Evolutionary conservation across 2,888 invertebrate species (phyloP), one percentile per base, ranked within the genome.

Genomic region (Parthenolecanium corni): DNA sequence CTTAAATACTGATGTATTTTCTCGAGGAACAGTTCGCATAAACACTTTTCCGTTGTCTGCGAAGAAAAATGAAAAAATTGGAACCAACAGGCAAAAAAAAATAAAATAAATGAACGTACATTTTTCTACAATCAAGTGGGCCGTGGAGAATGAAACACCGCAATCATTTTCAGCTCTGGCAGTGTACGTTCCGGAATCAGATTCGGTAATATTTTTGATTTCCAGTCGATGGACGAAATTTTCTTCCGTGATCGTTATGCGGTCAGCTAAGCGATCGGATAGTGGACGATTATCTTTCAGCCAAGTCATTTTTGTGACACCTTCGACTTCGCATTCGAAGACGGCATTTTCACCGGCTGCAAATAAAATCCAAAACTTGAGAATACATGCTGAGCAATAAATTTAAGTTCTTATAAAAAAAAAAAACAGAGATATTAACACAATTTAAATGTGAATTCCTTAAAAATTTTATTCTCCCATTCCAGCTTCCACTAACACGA

Each of bases 181-280:
- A 0, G 90, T 89, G 74, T 96, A 96, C 47, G 89, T 80, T 53
- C 92, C 94, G n/a, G 84, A 80, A 74, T 95, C 95, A 25, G 80
- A 82, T 69, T 85, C 77, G 23, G 75, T 73, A 69, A 86, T 86
- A 72, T 89, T 86, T 70, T 82, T 81, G 67, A 89, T 80, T 69
- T 84, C 80, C 68, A 95, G 76, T 64, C 82, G 83, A 73, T 85
- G 85, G 2, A 73, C 73, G 67, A 79, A 80, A 64, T 80, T 80
- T 57, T 78, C 78, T 6, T 81, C 79, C 67, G 81, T 79, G 57
- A 88, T 82, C 16, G 89, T 20, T 23, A 58, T 61, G 47, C 66
- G 79, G 51, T 64, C 58, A 25, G 63, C 38, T 21, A 86, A 75
- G 57, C 78, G 81, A 73, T 88, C 86, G 46, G 83, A 82, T 69